Evolutionary conservation across 1,140 invertebrate genomes (phyloP), one percentile per base, ranked within the genome.

Genomic region (Paramacrobiotus metropolitanus): DNA sequence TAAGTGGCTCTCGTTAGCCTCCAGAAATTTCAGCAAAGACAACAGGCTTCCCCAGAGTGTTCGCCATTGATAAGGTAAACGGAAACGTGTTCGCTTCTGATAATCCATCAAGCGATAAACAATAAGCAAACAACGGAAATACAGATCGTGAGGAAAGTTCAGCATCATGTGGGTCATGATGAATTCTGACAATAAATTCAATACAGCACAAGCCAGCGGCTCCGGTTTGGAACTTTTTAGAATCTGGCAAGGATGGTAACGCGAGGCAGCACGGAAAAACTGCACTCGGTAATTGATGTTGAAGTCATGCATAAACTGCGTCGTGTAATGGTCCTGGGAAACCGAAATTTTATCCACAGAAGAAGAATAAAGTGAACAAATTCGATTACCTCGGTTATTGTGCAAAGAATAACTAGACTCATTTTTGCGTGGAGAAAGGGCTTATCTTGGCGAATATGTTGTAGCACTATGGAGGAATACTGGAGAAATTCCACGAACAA

Each of bases 291-390:
- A 55, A 24, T 55, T 55, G 48, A 55, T 55, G 48, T 24, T 55
- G 24, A 55, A 55, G 48, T 55, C 48, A 55, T 55, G 48, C 48
- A 55, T 55, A 55, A 55, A 55, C 24, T 55, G 48, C 48, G 48
- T 55, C 48, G 48, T 55, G 48, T 55, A 55, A 55, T 55, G 48
- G 48, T 55, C 48, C 48, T 55, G 48, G 48, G 28, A 55, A 24
- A 24, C 9, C 24, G 24, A 55, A 55, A 24, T 20, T 4, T 20
- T 24, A 40, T 40, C 9, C 9, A 40, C 34, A 40, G 34, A 40
- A n/a, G n/a, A 40, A 40, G 9, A 40, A n/a, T 9, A 9, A n/a
- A 40, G n/a, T n/a, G n/a, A n/a, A 40, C 34, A 40, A n/a, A 40
- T n/a, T 9, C 9, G 34, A 9, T 9, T 55, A 55, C 48, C 48